Base-by-base conservation (phyloP, 2,888 invertebrate species). In the Panzeria rudis region DNA sequence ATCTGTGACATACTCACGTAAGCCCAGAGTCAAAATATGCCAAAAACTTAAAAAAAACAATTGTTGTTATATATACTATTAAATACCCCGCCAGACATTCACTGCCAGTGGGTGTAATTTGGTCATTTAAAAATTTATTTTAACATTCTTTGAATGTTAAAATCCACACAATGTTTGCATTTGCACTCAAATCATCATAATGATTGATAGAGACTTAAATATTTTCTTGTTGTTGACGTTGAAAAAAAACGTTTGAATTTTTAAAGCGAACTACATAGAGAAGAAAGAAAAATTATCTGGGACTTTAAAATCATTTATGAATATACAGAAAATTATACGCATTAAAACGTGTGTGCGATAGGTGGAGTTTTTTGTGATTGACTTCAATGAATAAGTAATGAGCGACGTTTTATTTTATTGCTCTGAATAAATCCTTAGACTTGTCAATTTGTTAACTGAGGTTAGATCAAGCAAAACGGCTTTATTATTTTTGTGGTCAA, bases 61-160 rank as follows among this genome's bases (percentile, higher is more conserved):
- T 66, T 64, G 41, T 66, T 23, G 17, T 32, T 38, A 50, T 66
- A 47, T 56, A 7, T 13, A 59, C 47, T n/a, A n/a, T 56, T 15
- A n/a, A 17, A 23, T 7, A n/a, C 17, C 13, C 32, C 38, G 13
- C n/a, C 23, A 50, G 64, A 2, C 64, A 41, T 23, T 64, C 35
- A 41, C 15, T 62, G 64, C 41, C 81, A 61, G 77, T 78, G 73
- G 82, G 78, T 75, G 85, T 69, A 71, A 41, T 85, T 73, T 80
- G 59, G 50, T 59, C 69, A 76, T 76, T 72, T 54, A 15, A 54
- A 32, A 69, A 61, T 41, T 61, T 59, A 20, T 29, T 38, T 50
- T 1, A 38, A 75, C 56, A 72, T 72, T 80, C 47, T 64, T 47
- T 44, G 71, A 38, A 71, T 79, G 15, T 38, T 38, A 78, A 78